phyloP scores from a whole-genome alignment of 53 echinoderm and acorn worm genomes.

The Temnopleurus reevesii region DNA sequence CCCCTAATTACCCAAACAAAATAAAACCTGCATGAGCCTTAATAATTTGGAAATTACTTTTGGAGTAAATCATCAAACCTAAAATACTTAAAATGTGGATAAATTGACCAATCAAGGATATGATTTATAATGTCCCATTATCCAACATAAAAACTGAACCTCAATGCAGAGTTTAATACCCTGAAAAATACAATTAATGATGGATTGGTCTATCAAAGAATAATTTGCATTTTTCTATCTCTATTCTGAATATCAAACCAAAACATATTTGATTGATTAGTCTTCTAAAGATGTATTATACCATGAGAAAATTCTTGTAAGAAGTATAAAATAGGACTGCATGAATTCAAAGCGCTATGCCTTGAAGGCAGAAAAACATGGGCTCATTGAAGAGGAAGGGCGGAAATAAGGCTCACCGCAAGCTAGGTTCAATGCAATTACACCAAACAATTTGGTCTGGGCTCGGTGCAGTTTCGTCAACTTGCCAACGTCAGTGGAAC shows the following conservation, averaged over 20 bases:
- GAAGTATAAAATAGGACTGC: not conserved
- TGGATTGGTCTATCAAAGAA: not conserved
- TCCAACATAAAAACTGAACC: too few species aligned
- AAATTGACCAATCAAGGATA: too few species aligned
- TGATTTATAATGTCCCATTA: too few species aligned
- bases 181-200: too few species aligned
- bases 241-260: not conserved
- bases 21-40: too few species aligned
- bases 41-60: too few species aligned
- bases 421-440: slow-evolving; percentile 29
- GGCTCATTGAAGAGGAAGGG: not conserved
- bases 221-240: not conserved
- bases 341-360: not conserved
- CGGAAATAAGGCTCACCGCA: slow-evolving; percentile 33
- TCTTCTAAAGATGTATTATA: not conserved
- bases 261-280: not conserved
- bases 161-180: too few species aligned
- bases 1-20: too few species aligned
- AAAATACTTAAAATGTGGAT: too few species aligned
- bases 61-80: too few species aligned
- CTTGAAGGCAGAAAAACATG: slow-evolving; percentile 19
- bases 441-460: not conserved
- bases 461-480: not conserved
- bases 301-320: not conserved
- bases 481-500: slow-evolving; percentile 9